Base-by-base conservation (phyloP, 1,140 invertebrate genomes). In the Cepaea nemoralis region DNA sequence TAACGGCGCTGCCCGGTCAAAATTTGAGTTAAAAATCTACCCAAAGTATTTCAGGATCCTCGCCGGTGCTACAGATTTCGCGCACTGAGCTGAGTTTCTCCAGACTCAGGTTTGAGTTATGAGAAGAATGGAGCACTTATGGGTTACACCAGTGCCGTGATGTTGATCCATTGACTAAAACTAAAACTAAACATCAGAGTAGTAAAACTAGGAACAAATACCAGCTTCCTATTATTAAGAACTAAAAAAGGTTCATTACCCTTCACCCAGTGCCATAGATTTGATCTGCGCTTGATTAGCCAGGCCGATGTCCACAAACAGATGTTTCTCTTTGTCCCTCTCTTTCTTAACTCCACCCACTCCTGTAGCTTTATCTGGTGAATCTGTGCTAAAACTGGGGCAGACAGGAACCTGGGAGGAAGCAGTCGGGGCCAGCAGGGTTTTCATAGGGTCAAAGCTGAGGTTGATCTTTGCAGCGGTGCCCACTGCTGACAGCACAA, bases 401-500 rank as follows among this genome's bases (percentile, higher is more conserved):
- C 12, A 2, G 14, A 31, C 14, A 31, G 63, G 27, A 35, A 33
- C 16, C 42, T 75, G 45, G 31, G 37, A 31, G 22, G 37, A 31
- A 5, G 50, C n/a, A 19, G 27, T 27, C 10, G 42, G 19, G 12
- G 31, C 16, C 6, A n/a, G 8, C 3, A 2, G 8, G 12, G 31
- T 10, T 12, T 16, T 45, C 35, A 45, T 14, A 40, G 24, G 59
- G 22, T 89, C 87, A 80, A 85, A 77, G 70, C 86, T 83, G 35
- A 89, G 82, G 74, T 91, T 92, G 31, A 97, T 95, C 14, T 97
- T 94, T 0, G 97, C 97, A 3, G 97, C 98, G 0, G 98, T 99
- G 0, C 98, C 98, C 39, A 94, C 95, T 0, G 96, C 97, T 84
- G 96, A 98, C 55, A 99, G 89, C 0, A 99, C 95, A 88, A 97